phyloP scores from a whole-genome alignment of 2,113 vertebrate genomes.

The Piaya cayana region DNA sequence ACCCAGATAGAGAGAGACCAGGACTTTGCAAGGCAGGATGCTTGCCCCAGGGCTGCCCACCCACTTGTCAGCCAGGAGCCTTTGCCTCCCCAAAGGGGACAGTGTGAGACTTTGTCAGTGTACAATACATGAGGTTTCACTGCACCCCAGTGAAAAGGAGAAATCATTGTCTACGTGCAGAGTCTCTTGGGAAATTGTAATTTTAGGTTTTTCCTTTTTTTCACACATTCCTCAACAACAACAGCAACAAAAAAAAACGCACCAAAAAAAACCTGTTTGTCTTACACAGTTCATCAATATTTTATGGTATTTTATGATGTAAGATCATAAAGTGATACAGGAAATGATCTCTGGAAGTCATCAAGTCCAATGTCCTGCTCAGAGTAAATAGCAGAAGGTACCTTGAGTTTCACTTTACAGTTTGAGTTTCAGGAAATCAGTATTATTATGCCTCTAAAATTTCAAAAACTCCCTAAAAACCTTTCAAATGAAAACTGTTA shows the following conservation, averaged over 20 bases:
- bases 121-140: rapidly evolving
- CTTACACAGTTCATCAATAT: background rate
- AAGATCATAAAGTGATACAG: background rate
- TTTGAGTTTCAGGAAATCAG: background rate
- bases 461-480: background rate
- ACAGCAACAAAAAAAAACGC: background rate
- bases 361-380: rapidly evolving
- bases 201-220: background rate
- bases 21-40: background rate
- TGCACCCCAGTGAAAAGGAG: background rate
- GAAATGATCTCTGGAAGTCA: background rate
- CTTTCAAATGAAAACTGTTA: background rate
- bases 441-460: background rate
- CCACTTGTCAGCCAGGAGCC: rapidly evolving
- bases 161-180: background rate
- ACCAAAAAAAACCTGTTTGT: background rate
- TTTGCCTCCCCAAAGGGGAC: background rate
- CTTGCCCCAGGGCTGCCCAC: background rate
- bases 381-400: background rate
- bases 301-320: background rate
- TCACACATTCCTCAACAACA: background rate
- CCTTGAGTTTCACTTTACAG: background rate
- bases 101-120: background rate
- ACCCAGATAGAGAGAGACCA: background rate
- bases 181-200: background rate